A percentile compares a stretch with the other conserved stretches of the same genome.
Evolutionary conservation across 35 echinoderm and acorn worm species (phyloP).

Genomic region (Chiridota heheva): DNA sequence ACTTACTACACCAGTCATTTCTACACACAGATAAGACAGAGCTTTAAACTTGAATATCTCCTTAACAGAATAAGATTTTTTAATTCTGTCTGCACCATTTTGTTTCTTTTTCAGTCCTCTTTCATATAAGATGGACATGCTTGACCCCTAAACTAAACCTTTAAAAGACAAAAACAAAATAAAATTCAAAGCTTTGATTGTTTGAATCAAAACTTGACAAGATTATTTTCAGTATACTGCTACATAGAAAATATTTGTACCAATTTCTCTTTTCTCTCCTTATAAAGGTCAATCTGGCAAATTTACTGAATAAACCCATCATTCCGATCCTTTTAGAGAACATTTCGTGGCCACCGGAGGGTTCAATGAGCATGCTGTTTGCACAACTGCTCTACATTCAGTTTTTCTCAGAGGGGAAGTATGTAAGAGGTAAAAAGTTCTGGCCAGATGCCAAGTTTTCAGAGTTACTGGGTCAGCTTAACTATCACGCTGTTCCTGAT

Average conservation of each 20-base stretch:
- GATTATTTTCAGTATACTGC: no score
- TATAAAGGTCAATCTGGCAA: slow-evolving; percentile 88
- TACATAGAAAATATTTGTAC: not conserved
- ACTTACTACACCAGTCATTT: no score
- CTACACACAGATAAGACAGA: no score
- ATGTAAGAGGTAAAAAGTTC: slow-evolving; percentile 92
- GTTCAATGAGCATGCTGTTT: slow-evolving; percentile 98
- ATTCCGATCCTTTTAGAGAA: slow-evolving; percentile 90
- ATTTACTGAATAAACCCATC: slow-evolving; percentile 97
- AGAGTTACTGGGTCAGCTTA: slow-evolving; percentile 78
- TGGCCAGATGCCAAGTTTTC: slow-evolving; percentile 90
- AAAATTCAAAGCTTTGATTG: no score
- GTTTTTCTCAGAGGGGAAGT: slow-evolving; percentile 78
- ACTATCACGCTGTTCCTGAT: slow-evolving; percentile 76
- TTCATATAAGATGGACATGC: no score
- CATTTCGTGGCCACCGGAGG: slow-evolving; percentile 85
- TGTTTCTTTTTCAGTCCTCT: no score
- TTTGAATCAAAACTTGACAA: no score
- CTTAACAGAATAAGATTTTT: no score
- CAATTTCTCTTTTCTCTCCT: not conserved
- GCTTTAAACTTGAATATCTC: no score
- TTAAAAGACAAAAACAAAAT: no score
- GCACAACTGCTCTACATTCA: slow-evolving; percentile 98
- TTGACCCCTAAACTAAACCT: no score
- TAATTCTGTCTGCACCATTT: no score